These are phyloP conservation scores for Sebastiscus albofasciatus DNA, from an alignment of 2,797 vertebrate genomes.

Conservation along the genomic window DNA sequence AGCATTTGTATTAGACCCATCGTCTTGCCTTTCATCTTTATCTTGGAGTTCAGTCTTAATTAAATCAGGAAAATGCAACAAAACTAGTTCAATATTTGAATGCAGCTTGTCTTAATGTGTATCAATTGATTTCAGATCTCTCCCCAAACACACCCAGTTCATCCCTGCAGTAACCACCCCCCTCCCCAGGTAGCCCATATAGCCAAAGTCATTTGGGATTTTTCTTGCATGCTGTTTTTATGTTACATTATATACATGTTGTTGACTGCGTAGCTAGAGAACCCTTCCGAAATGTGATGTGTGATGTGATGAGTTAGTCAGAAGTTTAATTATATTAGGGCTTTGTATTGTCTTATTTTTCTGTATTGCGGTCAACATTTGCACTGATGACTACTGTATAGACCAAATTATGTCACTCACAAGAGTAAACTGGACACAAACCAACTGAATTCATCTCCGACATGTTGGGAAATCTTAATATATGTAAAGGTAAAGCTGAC, in stretches of 20 bases:
- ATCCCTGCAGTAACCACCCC: not conserved
- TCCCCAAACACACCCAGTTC: not conserved
- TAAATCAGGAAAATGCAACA: not conserved
- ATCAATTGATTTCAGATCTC: not conserved
- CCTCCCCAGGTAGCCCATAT: not conserved
- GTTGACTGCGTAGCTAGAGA: conserved; percentile 22
- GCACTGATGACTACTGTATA: conserved; percentile 35
- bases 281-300: conserved; percentile 33
- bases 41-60: not conserved
- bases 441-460: not conserved
- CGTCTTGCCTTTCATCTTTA: not conserved
- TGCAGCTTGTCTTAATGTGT: not conserved
- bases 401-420: conserved; percentile 7
- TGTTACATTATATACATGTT: conserved; percentile 33
- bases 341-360: conserved; percentile 28
- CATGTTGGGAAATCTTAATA: not conserved
- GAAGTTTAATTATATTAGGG: not conserved
- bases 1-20: not conserved
- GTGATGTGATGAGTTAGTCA: conserved; percentile 20
- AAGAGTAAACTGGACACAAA: not conserved
- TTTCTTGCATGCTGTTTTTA: conserved; percentile 62
- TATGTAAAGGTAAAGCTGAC: not conserved
- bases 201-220: not conserved
- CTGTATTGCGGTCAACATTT: conserved; percentile 22
- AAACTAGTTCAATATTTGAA: not conserved